Base-by-base conservation (phyloP, 2,113 vertebrate species). In the Marcusenius ussheri region DNA sequence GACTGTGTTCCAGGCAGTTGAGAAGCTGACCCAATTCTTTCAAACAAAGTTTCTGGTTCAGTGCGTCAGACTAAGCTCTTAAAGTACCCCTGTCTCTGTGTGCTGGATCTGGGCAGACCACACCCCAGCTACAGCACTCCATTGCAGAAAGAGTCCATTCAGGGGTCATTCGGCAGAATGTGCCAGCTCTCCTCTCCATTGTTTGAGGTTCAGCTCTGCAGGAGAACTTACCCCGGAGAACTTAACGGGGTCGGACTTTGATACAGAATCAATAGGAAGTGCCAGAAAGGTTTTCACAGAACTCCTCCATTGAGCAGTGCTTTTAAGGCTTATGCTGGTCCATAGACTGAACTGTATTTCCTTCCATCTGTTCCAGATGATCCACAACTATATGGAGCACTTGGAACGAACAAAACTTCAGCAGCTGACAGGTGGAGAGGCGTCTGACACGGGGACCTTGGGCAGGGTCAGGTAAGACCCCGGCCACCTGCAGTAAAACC, bases 371-470 rank as follows among this genome's bases (percentile, higher is more conserved):
- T 91, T 91, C 80, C 94, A 99, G 98, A 99, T 99, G 97, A 99
- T 99, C 94, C 98, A 99, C 96, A 99, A 97, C 96, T 99, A 99
- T 90, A 99, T 99, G 98, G 98, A 99, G 92, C 98, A 99, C 92
- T 95, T 99, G 96, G 98, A 99, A 95, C 97, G 98, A 91, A 97
- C 96, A 84, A 99, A 99, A 96, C 95, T 98, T 95, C 98, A 98
- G 90, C 98, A 99, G 87, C 93, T 96, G 77, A 90, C 93, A 1
- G 94, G 95, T 88, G 92, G 93, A 49, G 98, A 99, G 87, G 95
- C 96, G 49, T 91, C 96, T 70, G 98, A 99, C 88, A 93, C 96
- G 10, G 94, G 93, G 91, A 91, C 94, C 53, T 93, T 96, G 88
- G 93, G 92, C 93, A 97, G 96, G 95, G 94, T 96, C 94, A 96